Evolutionary conservation across 2,113 vertebrate species (phyloP).

Genomic region (Phalacrocorax brasilianus): DNA sequence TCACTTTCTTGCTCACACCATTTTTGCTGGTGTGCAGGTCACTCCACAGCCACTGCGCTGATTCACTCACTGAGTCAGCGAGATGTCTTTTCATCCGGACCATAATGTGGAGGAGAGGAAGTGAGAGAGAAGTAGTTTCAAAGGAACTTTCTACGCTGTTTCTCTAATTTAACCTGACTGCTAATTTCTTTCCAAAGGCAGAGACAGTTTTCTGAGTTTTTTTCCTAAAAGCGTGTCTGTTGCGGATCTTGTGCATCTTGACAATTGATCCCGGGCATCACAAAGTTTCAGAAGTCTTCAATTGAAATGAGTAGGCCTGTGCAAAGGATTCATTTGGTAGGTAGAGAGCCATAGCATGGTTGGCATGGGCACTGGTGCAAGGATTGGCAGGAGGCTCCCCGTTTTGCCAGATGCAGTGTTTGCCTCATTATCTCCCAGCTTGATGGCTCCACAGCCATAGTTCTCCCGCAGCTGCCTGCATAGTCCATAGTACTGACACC

Average conservation of each 20-base stretch:
- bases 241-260: neutral
- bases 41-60: neutral
- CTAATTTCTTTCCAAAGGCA: neutral
- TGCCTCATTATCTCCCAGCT: neutral
- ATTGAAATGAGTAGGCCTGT: neutral
- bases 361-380: neutral
- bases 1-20: neutral
- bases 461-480: neutral
- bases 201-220: neutral
- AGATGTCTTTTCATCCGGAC: neutral
- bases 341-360: rapidly evolving
- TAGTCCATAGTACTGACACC: neutral
- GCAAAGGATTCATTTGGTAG: neutral
- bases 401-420: neutral
- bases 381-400: neutral
- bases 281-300: neutral
- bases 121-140: neutral
- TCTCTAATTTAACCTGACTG: neutral
- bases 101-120: neutral
- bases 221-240: neutral
- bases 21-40: neutral
- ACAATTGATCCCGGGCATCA: neutral
- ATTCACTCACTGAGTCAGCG: neutral
- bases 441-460: neutral
- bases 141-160: neutral